phyloP scores from a whole-genome alignment of 2,888 invertebrate genomes.

The Spodoptera exigua region DNA sequence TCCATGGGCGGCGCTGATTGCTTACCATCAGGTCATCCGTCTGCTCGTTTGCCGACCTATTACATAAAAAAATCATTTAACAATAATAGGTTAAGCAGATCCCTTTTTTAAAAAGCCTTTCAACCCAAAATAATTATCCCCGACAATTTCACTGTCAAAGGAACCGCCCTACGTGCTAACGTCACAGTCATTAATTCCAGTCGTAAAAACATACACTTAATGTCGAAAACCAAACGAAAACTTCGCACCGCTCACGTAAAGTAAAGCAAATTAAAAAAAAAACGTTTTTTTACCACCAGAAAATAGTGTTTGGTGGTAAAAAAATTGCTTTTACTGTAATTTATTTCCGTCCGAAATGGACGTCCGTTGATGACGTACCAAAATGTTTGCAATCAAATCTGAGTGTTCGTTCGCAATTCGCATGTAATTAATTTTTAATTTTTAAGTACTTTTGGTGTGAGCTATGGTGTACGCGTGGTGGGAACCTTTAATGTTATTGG shows the following conservation, averaged over 20 bases:
- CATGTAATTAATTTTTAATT: conserved; percentile 25
- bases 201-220: conserved; percentile 55
- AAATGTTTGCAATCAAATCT: conserved; percentile 28
- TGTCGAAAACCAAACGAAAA: conserved; percentile 45
- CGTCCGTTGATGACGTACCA: not conserved
- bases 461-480: no score
- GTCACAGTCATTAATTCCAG: conserved; percentile 50
- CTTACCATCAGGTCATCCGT: no score
- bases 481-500: no score
- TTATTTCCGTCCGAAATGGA: conserved; percentile 21
- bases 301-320: conserved; percentile 40
- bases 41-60: no score
- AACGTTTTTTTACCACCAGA: conserved; percentile 27
- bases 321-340: conserved; percentile 41
- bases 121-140: not conserved
- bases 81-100: no score
- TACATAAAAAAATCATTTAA: no score
- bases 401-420: not conserved
- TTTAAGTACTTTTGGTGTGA: no score
- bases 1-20: no score
- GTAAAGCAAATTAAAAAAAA: conserved; percentile 36
- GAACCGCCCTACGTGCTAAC: conserved; percentile 41
- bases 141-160: conserved; percentile 21
- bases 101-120: no score
- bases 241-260: conserved; percentile 39